These are phyloP conservation scores for Loriculus beryllinus DNA, from an alignment of 2,797 vertebrate genomes.

Conservation along the genomic window DNA sequence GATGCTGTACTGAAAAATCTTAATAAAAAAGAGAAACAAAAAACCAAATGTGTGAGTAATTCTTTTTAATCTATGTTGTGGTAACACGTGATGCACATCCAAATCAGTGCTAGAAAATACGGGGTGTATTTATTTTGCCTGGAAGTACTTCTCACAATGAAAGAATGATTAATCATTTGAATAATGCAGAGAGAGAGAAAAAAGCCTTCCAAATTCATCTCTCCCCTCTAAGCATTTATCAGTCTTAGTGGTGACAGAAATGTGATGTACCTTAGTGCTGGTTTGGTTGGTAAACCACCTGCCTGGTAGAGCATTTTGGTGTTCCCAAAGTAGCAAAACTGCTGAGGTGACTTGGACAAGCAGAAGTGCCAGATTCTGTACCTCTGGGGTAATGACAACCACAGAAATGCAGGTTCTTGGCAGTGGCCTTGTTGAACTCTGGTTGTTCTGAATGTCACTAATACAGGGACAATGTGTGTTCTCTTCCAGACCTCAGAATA, in stretches of 20 bases:
- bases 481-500: slow-evolving; percentile 96
- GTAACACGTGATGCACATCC: neutral
- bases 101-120: neutral
- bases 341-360: neutral
- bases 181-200: neutral
- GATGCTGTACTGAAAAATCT: slow-evolving; percentile 27
- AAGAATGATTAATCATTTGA: neutral
- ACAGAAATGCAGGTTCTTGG: neutral
- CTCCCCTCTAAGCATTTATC: neutral
- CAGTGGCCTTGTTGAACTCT: neutral
- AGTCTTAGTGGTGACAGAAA: neutral
- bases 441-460: neutral
- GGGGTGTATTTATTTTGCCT: neutral
- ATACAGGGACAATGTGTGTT: slow-evolving; percentile 40
- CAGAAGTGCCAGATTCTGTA: neutral
- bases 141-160: neutral
- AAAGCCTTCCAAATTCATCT: neutral
- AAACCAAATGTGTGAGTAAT: neutral
- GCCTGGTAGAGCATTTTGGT: neutral
- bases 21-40: slow-evolving; percentile 49
- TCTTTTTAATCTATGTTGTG: neutral
- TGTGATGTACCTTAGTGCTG: rapidly evolving
- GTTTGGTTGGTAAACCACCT: neutral
- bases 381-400: neutral
- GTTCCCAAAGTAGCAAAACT: neutral